Evolutionary conservation across 2,113 vertebrate genomes (phyloP).

Genomic region (Cyphomyrus plagiostoma): DNA sequence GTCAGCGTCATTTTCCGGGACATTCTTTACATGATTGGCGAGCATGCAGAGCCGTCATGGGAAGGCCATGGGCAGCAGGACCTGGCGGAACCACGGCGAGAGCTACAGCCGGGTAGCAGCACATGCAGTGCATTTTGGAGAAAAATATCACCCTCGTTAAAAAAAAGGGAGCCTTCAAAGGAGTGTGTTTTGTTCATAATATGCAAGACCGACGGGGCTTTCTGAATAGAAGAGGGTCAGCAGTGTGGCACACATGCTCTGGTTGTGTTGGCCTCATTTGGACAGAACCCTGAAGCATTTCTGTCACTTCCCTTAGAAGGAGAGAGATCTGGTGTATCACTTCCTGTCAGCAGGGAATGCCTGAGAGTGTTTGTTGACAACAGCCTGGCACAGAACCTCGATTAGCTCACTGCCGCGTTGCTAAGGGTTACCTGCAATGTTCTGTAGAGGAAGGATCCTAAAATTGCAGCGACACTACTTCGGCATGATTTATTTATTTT

Average conservation of each 20-base stretch:
- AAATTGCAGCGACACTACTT: not conserved
- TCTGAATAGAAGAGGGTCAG: not conserved
- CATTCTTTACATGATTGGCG: not conserved
- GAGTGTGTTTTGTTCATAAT: not conserved
- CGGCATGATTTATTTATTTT: not conserved
- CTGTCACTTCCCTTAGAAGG: not conserved
- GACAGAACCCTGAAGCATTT: not conserved
- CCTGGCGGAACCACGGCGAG: not conserved
- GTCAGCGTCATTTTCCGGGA: not conserved
- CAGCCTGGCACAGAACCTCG: not conserved
- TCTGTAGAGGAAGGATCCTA: not conserved
- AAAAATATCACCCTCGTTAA: conserved; percentile 18
- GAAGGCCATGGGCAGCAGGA: not conserved
- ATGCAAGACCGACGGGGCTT: not conserved
- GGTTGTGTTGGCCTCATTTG: not conserved
- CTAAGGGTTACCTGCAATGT: not conserved
- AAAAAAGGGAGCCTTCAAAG: not conserved
- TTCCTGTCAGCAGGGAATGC: not conserved
- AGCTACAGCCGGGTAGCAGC: not conserved
- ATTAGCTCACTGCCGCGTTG: not conserved
- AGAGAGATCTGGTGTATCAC: not conserved
- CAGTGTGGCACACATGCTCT: not conserved
- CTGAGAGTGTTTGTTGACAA: not conserved
- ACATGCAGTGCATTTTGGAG: conserved; percentile 22
- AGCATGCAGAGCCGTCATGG: not conserved